Base-by-base conservation (phyloP, 2,797 vertebrate genomes). In the Remorina albescens region DNA sequence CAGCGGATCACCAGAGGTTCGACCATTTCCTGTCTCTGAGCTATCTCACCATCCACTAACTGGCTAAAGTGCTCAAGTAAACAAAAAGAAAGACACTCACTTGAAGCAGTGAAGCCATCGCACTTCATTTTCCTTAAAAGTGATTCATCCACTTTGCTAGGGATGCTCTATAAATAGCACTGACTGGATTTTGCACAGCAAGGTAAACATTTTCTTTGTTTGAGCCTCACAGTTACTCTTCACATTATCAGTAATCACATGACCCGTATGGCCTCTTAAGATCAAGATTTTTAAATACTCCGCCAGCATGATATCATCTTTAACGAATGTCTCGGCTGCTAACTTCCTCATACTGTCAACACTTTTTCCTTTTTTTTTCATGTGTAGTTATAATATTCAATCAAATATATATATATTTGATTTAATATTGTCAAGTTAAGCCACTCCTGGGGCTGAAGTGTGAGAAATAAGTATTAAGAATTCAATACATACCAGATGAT, bases 291-390 rank as follows among this genome's bases (percentile, higher is more conserved):
- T 13, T n/a, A 13, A 53, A 57, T 50, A 54, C 19, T 30, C n/a
- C 26, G 34, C 23, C 3, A 41, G 23, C 6, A 58, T 82, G 74
- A 84, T 74, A 67, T 77, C 84, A 82, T 19, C 39, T 65, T 61
- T 50, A 67, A 23, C 69, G 67, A 70, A 69, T 69, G 56, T 54
- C 18, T 28, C 2, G 51, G 51, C 36, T 23, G 16, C 44, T 16
- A 0, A 61, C 26, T 53, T 58, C 32, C 37, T 58, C 67, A 56
- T 8, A 59, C 46, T 13, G 9, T 30, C 9, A 49, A 82, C 74
- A 81, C 46, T 64, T 25, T 10, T 2, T 44, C 59, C 66, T 87
- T 83, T 86, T 81, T 84, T 81, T 58, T 74, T 57, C 53, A 23
- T 47, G 16, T 2, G 13, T 3, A 0, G 19, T n/a, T n/a, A n/a